phyloP scores from a whole-genome alignment of 1,140 invertebrate species.

The Ctenoplectra terminalis region DNA sequence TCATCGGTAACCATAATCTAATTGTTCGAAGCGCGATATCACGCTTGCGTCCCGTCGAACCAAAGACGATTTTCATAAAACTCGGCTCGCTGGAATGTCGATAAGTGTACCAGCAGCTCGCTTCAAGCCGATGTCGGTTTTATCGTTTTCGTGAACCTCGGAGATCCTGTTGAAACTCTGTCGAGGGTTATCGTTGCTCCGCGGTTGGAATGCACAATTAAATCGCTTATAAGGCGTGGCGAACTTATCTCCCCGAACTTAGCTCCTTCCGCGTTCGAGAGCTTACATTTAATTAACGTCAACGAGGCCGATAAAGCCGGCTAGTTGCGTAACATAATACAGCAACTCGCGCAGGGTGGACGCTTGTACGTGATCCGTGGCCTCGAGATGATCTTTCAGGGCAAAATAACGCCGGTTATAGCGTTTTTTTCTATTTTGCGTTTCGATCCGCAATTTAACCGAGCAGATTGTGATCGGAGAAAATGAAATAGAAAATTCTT shows the following conservation, averaged over 20 bases:
- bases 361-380: not conserved
- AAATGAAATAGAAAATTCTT: no score
- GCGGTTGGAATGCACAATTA: conserved; percentile 14
- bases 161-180: not conserved
- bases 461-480: no score
- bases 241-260: conserved; percentile 42
- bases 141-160: not conserved
- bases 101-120: not conserved
- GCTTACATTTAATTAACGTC: conserved; percentile 65
- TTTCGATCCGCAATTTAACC: no score
- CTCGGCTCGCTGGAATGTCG: not conserved
- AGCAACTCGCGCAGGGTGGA: not conserved
- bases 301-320: conserved; percentile 61
- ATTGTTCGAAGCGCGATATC: no score
- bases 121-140: not conserved
- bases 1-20: no score
- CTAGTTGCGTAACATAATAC: conserved; percentile 59
- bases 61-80: not conserved
- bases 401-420: no score
- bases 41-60: not conserved
- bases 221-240: conserved; percentile 29
- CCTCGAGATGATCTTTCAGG: no score
- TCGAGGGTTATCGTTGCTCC: conserved; percentile 11
- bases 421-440: no score
- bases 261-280: conserved; percentile 65